These are phyloP conservation scores for Aquatica leii DNA, from an alignment of 2,888 invertebrate genomes.

Conservation along the genomic window DNA sequence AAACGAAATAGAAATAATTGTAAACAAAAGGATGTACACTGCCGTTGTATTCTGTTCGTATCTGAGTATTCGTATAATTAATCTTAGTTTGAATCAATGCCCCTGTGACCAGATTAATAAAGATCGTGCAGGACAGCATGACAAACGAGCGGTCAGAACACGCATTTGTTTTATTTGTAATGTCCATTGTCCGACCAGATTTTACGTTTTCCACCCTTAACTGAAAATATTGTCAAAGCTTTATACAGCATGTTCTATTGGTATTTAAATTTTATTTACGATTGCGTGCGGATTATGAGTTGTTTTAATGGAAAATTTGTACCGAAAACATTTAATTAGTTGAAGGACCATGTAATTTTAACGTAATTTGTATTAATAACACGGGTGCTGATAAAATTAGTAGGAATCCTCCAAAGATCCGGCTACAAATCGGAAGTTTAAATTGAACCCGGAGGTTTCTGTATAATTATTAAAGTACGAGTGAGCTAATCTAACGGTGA, in stretches of 20 bases:
- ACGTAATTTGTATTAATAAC: too few species aligned
- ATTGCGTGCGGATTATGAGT: background rate
- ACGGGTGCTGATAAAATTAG: background rate
- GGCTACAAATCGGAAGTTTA: background rate
- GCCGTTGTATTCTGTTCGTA: too few species aligned
- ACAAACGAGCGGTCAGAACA: constrained; percentile 37
- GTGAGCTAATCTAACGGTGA: background rate
- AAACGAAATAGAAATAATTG: too few species aligned
- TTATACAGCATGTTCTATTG: constrained; percentile 2
- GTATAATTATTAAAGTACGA: constrained; percentile 14
- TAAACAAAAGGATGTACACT: too few species aligned
- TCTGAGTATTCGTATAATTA: constrained; percentile 26
- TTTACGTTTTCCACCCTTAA: constrained; percentile 27
- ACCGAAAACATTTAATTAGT: constrained; percentile 12
- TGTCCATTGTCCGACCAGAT: constrained; percentile 25
- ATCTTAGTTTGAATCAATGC: constrained; percentile 38
- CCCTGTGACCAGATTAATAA: constrained; percentile 34
- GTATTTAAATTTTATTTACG: constrained; percentile 16
- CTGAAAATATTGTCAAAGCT: constrained; percentile 20
- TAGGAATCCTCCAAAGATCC: background rate
- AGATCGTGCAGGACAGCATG: constrained; percentile 37
- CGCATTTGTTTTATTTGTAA: constrained; percentile 34
- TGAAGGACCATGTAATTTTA: too few species aligned
- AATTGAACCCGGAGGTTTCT: constrained; percentile 9
- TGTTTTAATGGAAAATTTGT: background rate